Evolutionary conservation across 2,797 vertebrate species (phyloP).

Genomic region (Momotus momota): DNA sequence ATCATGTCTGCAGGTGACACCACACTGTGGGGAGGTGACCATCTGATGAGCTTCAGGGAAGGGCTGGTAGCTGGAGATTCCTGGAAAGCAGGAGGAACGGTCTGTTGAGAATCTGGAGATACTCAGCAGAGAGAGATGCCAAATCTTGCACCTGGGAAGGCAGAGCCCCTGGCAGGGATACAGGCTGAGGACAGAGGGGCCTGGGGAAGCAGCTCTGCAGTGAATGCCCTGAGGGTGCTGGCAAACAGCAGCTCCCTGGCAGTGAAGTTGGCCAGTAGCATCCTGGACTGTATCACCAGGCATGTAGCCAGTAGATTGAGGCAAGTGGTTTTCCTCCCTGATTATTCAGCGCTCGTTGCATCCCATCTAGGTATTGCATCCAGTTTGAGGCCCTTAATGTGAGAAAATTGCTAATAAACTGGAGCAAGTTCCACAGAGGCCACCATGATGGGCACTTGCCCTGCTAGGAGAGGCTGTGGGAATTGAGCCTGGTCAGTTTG

Average conservation of each 20-base stretch:
- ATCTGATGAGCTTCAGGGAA: neutral
- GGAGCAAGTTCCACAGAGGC: neutral
- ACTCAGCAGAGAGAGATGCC: neutral
- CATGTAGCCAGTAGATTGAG: neutral
- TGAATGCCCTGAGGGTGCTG: neutral
- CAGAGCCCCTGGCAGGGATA: neutral
- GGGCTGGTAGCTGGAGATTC: neutral
- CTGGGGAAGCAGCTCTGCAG: neutral
- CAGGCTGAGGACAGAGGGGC: neutral
- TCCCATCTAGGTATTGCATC: accelerated
- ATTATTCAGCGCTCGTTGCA: neutral
- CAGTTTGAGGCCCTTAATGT: neutral
- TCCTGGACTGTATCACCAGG: neutral
- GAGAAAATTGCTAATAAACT: neutral
- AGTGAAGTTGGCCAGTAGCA: neutral
- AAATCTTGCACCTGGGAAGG: neutral
- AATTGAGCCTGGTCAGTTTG: neutral
- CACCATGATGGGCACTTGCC: neutral
- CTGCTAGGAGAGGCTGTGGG: neutral
- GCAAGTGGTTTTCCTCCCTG: neutral
- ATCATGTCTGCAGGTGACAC: neutral
- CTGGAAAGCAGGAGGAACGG: neutral
- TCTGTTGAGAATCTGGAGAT: neutral
- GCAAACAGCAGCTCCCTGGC: neutral
- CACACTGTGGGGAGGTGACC: neutral